A percentile compares a stretch with the other conserved stretches of the same genome.
Evolutionary conservation across 1,140 invertebrate species (phyloP).

Genomic region (Drosophila miranda): DNA sequence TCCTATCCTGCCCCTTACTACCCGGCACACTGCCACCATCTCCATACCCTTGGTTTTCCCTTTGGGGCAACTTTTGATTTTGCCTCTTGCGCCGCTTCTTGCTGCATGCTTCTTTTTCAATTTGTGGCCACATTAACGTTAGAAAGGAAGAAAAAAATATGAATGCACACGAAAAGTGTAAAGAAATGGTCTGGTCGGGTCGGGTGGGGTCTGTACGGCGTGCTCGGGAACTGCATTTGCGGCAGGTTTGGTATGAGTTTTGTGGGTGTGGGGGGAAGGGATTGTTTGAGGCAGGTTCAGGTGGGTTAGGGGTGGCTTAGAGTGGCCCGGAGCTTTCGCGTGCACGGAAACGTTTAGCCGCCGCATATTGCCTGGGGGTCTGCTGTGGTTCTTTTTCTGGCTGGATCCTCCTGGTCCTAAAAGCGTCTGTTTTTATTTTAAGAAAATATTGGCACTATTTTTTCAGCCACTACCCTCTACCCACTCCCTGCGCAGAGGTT

Average conservation of each 20-base stretch:
- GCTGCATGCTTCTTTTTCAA: conserved; percentile 68
- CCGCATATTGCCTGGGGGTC: conserved; percentile 65
- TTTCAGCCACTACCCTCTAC: conserved; percentile 2
- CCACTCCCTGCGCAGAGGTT: neutral
- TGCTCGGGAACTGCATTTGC: conserved; percentile 11
- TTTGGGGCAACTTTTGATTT: conserved; percentile 59
- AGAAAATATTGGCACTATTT: conserved; percentile 74
- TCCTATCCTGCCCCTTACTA: neutral
- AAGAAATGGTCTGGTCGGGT: conserved; percentile 61
- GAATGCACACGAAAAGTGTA: conserved; percentile 77
- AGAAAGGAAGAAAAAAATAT: conserved; percentile 57
- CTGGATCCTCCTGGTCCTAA: conserved; percentile 12
- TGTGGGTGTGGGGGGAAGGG: neutral
- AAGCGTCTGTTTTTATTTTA: conserved; percentile 76
- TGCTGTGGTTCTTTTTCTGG: conserved; percentile 14
- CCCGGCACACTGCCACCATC: neutral
- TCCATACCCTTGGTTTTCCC: conserved; percentile 8
- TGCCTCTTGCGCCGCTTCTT: conserved; percentile 23
- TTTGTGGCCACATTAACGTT: conserved; percentile 81
- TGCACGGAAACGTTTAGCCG: conserved; percentile 77
- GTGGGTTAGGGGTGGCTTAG: conserved; percentile 21
- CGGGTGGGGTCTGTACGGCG: neutral
- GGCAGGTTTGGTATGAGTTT: conserved; percentile 4
- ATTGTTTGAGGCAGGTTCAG: neutral
- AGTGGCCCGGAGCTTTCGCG: conserved; percentile 51